These are phyloP conservation scores for Hypotaenidia philippensis DNA, from an alignment of 2,797 vertebrate species.

Conservation along the genomic window DNA sequence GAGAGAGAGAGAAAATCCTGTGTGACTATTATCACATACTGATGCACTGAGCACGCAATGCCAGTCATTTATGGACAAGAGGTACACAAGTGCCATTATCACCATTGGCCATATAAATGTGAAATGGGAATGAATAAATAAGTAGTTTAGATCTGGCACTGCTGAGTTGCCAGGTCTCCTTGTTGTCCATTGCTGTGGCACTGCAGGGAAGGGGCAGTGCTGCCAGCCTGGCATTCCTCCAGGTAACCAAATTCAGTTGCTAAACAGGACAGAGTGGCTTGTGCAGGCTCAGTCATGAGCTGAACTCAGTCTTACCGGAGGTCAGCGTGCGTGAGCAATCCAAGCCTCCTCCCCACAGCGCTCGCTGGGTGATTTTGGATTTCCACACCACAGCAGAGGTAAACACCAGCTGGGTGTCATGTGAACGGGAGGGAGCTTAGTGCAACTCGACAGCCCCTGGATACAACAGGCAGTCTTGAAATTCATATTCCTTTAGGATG, in stretches of 20 bases:
- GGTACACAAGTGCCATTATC: background rate
- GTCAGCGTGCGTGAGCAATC: fast-evolving
- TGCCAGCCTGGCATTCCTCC: background rate
- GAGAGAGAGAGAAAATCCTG: background rate
- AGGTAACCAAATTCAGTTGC: background rate
- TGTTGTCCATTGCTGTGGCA: background rate
- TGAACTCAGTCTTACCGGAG: background rate
- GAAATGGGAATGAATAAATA: background rate
- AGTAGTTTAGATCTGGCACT: background rate
- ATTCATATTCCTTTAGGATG: conserved; percentile 10
- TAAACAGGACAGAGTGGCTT: background rate
- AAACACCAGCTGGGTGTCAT: conserved; percentile 39
- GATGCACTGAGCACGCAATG: background rate
- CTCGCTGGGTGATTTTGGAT: background rate
- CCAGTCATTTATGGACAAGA: background rate
- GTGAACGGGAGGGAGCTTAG: conserved; percentile 1
- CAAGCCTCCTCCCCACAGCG: background rate
- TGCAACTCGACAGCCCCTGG: background rate
- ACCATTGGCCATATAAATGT: background rate
- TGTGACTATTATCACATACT: background rate
- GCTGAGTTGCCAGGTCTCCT: background rate
- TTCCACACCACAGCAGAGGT: conserved; percentile 1
- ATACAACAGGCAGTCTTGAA: background rate
- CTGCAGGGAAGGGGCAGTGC: background rate
- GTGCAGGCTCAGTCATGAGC: background rate